Evolutionary conservation across 2,113 vertebrate species (phyloP).

Genomic region (Grantiella picta): DNA sequence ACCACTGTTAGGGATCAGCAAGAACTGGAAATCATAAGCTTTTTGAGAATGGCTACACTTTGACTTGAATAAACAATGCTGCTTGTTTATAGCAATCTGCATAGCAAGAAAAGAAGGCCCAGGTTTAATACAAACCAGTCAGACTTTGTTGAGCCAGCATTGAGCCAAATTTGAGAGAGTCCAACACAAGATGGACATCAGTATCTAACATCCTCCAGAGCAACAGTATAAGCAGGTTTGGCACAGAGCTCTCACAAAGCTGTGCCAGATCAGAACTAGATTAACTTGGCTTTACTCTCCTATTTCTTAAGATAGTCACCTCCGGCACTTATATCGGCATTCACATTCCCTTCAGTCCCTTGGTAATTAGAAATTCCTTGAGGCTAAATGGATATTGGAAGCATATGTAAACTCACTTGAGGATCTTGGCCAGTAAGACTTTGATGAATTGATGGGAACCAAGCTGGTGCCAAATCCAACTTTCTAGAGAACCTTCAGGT

Average conservation of each 20-base stretch:
- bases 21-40: not conserved
- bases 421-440: not conserved
- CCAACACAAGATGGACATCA: not conserved
- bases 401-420: not conserved
- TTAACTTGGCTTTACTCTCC: constrained; percentile 14
- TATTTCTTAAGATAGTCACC: constrained; percentile 19
- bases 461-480: not conserved
- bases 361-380: constrained; percentile 28
- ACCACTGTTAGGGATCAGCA: not conserved
- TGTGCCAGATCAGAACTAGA: constrained; percentile 24
- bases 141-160: not conserved
- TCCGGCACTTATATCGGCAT: not conserved
- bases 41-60: constrained; percentile 1
- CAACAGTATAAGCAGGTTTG: not conserved
- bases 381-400: constrained; percentile 37
- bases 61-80: not conserved
- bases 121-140: not conserved
- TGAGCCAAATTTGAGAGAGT: not conserved
- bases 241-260: not conserved
- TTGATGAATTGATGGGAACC: not conserved
- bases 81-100: not conserved
- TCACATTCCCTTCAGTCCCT: not conserved
- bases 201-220: not conserved
- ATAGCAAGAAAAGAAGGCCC: not conserved
- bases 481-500: not conserved